Percentiles rank a stretch among this genome's conserved stretches.
Conservation (phyloP, 2,888 invertebrate species). For the Bembecia ichneumoniformis region DNA sequence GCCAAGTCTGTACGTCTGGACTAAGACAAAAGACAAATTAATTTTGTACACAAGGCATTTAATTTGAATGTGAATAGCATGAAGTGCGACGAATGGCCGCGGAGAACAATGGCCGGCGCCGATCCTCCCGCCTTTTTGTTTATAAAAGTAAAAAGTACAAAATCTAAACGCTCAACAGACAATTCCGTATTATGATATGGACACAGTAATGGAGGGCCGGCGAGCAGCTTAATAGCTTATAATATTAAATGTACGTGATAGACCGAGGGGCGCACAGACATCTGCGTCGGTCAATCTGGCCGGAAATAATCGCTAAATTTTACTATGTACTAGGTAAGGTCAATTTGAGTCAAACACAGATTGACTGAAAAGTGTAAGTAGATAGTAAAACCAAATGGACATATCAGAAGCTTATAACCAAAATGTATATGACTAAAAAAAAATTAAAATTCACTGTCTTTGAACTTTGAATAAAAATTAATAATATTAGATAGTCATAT, state of each 20-base stretch:
- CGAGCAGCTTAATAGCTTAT: conserved; percentile 66
- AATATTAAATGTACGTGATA: conserved; percentile 67
- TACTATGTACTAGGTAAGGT: too few species aligned
- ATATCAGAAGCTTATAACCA: too few species aligned
- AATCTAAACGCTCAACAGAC: conserved; percentile 62
- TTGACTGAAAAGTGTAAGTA: not conserved
- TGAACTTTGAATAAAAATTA: too few species aligned
- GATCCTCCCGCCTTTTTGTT: conserved; percentile 55
- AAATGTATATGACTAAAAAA: too few species aligned
- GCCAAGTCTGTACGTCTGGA: conserved; percentile 24
- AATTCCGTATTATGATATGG: conserved; percentile 71
- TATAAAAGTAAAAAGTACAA: conserved; percentile 59
- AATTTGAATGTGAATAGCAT: conserved; percentile 73
- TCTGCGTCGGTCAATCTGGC: conserved; percentile 19
- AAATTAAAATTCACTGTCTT: too few species aligned
- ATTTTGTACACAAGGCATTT: conserved; percentile 71
- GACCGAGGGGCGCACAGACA: conserved; percentile 27
- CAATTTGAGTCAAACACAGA: not conserved
- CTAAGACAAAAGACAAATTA: conserved; percentile 73
- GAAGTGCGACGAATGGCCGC: conserved; percentile 70
- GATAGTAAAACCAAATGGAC: too few species aligned
- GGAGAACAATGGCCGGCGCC: conserved; percentile 70
- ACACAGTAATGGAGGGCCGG: conserved; percentile 64
- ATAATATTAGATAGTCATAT: too few species aligned
- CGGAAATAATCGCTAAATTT: conserved; percentile 44